These are phyloP conservation scores for Amblyopsis rosae DNA, from an alignment of 2,113 vertebrate species.

Conservation along the genomic window DNA sequence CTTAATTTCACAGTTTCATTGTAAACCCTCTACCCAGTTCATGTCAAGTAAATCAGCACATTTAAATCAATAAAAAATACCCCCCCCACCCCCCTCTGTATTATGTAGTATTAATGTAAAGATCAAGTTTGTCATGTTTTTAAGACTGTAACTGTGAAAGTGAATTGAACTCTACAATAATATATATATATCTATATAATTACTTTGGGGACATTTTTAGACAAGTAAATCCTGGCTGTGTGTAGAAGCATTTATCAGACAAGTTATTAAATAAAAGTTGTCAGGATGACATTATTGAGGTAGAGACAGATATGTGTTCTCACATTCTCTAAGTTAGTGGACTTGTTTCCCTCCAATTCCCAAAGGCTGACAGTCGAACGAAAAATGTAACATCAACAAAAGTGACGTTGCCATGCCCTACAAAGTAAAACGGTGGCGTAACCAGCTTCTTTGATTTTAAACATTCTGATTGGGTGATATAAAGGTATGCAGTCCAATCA, in stretches of 20 bases:
- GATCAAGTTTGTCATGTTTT: conserved; percentile 27
- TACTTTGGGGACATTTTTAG: conserved; percentile 5
- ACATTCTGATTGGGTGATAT: too few relatives aligned
- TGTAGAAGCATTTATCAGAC: conserved; percentile 7
- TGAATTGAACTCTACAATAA: conserved; percentile 31
- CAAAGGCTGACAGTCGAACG: background rate
- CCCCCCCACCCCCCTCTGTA: conserved; percentile 29
- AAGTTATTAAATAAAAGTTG: background rate
- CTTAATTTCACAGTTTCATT: conserved; percentile 71
- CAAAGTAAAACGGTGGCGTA: conserved; percentile 3
- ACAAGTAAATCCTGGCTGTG: background rate
- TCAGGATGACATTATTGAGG: conserved; percentile 49
- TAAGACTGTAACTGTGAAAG: conserved; percentile 17
- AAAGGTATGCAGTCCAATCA: too few relatives aligned
- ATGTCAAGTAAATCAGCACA: conserved; percentile 67
- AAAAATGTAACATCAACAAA: background rate
- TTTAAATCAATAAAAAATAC: conserved; percentile 51
- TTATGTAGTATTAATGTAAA: conserved; percentile 14
- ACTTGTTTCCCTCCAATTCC: background rate
- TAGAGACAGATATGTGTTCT: conserved; percentile 51
- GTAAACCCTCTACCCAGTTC: conserved; percentile 59
- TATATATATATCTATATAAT: background rate
- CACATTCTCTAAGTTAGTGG: conserved; percentile 7
- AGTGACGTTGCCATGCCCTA: conserved; percentile 7
- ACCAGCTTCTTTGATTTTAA: too few relatives aligned